Evolutionary conservation across 2,888 invertebrate genomes (phyloP).

Genomic region (Bhutanitis thaidina): DNA sequence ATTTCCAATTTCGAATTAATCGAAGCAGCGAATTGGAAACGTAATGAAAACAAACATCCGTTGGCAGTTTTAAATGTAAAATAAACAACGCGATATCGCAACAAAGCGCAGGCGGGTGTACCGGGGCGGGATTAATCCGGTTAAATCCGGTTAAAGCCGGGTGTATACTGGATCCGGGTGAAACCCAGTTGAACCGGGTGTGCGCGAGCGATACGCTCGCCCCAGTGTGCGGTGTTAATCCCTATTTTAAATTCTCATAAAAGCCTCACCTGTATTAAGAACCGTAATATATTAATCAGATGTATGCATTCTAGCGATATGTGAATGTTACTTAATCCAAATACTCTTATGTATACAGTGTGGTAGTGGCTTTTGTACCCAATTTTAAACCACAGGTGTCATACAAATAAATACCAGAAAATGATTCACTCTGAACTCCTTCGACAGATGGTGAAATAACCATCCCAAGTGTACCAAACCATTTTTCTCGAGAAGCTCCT

Average conservation of each 20-base stretch:
- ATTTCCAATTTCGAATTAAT: constrained; percentile 15
- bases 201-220: constrained; percentile 56
- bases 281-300: constrained; percentile 23
- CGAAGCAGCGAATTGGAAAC: constrained; percentile 16
- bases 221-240: constrained; percentile 69
- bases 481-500: no score
- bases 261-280: constrained; percentile 59
- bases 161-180: constrained; percentile 45
- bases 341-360: no score
- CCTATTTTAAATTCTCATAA: constrained; percentile 76
- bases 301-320: constrained; percentile 5
- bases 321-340: no score
- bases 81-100: constrained; percentile 74
- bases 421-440: no score
- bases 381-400: no score
- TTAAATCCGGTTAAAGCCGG: constrained; percentile 59
- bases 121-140: constrained; percentile 39
- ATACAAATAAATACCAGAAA: no score
- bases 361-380: no score
- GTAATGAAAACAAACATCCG: constrained; percentile 48
- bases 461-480: no score
- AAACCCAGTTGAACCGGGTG: constrained; percentile 43
- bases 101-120: constrained; percentile 53
- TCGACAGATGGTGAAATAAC: no score
- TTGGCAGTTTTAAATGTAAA: constrained; percentile 58